Base-by-base conservation (phyloP, 1,140 invertebrate genomes). In the Drosophila erecta region DNA sequence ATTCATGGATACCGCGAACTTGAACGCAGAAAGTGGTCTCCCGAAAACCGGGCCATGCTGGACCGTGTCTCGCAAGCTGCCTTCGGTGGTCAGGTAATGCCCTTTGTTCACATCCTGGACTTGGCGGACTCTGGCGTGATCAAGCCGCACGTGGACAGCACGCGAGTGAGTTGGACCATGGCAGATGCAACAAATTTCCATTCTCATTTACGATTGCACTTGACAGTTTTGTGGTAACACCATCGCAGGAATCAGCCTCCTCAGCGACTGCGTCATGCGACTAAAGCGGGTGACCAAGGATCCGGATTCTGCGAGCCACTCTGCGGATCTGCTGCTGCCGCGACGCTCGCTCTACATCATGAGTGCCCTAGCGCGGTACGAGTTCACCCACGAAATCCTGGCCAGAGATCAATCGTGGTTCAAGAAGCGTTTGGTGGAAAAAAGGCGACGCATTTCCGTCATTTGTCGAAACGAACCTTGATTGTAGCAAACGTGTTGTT, bases 1-100 rank as follows among this genome's bases (percentile, higher is more conserved):
- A 99, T 99, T 85, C 96, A 98, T 92, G 96, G 97, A 0, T 99
- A 96, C 90, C 94, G 98, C 85, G 99, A 99, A 93, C 98, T 97
- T 0, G 98, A 99, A 93, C 94, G 96, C 55, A 93, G 93, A 10
- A 92, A 95, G 20, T 99, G 98, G 98, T 95, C 94, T 81, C 90
- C 94, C 51, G 92, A 94, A 30, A 98, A 98, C 92, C 93, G 92
- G 1, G 89, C 89, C 58, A 95, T 98, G 41, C 92, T 99, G 27
- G 90, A 96, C 24, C 94, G 95, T 74, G 94, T 99, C 2, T 92
- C 94, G 70, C 75, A 94, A 17, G 67, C 94, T 41, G 96, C 96
- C 1, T 98, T 98, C 93, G 90, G 93, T 40, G 92, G 93, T 20
- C 79, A 93, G 30, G 95, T 95, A 53, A 93, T 99, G 61, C 94